Evolutionary conservation across 2,888 invertebrate genomes (phyloP), one percentile per base, ranked within the genome.

Genomic region (Melitaea athalia): DNA sequence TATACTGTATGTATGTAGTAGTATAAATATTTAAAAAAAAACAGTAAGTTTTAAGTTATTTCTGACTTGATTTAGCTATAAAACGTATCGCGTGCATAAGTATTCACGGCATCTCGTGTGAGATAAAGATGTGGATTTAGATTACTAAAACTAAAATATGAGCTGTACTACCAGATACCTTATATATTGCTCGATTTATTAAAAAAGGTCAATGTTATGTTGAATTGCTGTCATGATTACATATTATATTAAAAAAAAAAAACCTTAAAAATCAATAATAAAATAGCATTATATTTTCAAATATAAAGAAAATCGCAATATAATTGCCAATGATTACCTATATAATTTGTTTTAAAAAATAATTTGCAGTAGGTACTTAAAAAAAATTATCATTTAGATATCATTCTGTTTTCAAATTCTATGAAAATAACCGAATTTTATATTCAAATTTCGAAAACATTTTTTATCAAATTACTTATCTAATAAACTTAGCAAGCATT

Each of bases 21-120:
- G 6, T 10, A n/a, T 6, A 12, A 33, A 33, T 33, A 5, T 7
- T 53, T 5, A 55, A 55, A 33, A 55, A 52, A 33, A n/a, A n/a
- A 4, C n/a, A n/a, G 0, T 6, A 49, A 49, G n/a, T 0, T 49
- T 49, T 6, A n/a, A 49, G n/a, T 5, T 42, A 43, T 14, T 10
- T 49, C 31, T 55, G 17, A 64, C 17, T 53, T 61, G 55, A 55
- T 66, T 66, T 61, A 66, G 61, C 55, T 31, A 38, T 61, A 66
- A 66, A 66, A 66, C 47, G 47, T 53, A 61, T 60, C 45, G 65
- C 45, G 60, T 53, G 43, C 66, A 61, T 66, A 66, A 53, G 52
- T 66, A 66, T 66, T 61, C 66, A 38, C 45, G 61, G 61, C 66
- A 55, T 47, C 66, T 80, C 79, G 77, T 78, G 76, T 59, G 42